phyloP scores from a whole-genome alignment of 1,140 invertebrate species.

The Zaprionus inermis region DNA sequence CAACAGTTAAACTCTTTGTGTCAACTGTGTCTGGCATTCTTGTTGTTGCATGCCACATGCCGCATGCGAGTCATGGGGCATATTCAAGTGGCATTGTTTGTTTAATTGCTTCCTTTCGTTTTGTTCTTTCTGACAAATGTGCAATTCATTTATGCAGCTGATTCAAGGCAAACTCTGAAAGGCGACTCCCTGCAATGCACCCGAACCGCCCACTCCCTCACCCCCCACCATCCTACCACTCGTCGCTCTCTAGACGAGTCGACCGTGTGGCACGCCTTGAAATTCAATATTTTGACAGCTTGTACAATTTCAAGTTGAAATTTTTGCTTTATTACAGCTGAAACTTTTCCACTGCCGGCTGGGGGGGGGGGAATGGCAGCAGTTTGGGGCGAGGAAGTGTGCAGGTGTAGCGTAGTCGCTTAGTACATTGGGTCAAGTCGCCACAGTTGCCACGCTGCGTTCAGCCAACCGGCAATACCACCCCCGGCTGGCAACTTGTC shows the following conservation, averaged over 20 bases:
- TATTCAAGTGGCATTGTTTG: conserved; percentile 37
- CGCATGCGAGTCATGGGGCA: conserved; percentile 23
- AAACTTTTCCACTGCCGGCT: conserved; percentile 47
- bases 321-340: conserved; percentile 50
- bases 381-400: background rate
- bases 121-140: conserved; percentile 41
- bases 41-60: conserved; percentile 29
- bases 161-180: conserved; percentile 14
- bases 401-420: conserved; percentile 55
- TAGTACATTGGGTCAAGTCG: conserved; percentile 69
- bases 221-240: no score
- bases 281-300: conserved; percentile 58
- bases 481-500: conserved; percentile 69
- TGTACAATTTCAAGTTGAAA: conserved; percentile 54
- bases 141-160: conserved; percentile 53
- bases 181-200: conserved; percentile 8
- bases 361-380: background rate
- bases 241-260: no score
- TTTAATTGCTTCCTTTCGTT: conserved; percentile 50
- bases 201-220: background rate
- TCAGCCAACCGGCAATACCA: conserved; percentile 44
- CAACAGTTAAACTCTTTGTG: conserved; percentile 1
- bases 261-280: conserved; percentile 25
- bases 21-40: conserved; percentile 11
- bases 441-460: conserved; percentile 64